Conservation (phyloP, 2,113 vertebrate species). For the Peromyscus californicus region DNA sequence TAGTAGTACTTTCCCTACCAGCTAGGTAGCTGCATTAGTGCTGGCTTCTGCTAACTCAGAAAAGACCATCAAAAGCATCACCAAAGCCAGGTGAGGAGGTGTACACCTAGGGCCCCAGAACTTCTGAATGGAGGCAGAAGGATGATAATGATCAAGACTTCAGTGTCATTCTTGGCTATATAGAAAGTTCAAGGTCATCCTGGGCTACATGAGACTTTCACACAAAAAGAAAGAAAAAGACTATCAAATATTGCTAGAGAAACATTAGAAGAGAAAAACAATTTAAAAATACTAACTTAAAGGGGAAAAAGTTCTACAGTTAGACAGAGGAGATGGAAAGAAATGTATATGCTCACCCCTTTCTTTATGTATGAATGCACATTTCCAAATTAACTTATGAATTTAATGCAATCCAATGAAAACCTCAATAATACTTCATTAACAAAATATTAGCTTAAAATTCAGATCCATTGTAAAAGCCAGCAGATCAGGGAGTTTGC, state of each 20-base stretch:
- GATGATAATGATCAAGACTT: neutral
- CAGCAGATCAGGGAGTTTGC: neutral
- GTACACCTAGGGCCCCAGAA: neutral
- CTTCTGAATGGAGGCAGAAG: neutral
- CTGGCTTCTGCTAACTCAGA: constrained; percentile 7
- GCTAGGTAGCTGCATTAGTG: neutral
- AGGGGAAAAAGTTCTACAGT: too few species aligned
- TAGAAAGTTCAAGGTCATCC: neutral
- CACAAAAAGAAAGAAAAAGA: neutral
- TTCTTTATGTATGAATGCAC: neutral
- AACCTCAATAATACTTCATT: neutral
- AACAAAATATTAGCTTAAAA: constrained; percentile 57
- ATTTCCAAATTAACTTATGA: neutral
- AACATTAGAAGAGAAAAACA: neutral
- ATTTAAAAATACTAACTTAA: neutral
- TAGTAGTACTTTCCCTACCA: neutral
- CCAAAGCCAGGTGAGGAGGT: neutral
- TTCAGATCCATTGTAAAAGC: neutral
- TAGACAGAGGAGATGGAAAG: neutral
- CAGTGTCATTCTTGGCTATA: neutral
- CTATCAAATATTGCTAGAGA: neutral
- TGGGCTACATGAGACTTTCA: neutral
- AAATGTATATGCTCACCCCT: neutral
- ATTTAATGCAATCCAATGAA: neutral
- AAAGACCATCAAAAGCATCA: neutral